These are phyloP conservation scores for Drosophila mercatorum DNA, from an alignment of 2,888 invertebrate genomes.

Conservation along the genomic window DNA sequence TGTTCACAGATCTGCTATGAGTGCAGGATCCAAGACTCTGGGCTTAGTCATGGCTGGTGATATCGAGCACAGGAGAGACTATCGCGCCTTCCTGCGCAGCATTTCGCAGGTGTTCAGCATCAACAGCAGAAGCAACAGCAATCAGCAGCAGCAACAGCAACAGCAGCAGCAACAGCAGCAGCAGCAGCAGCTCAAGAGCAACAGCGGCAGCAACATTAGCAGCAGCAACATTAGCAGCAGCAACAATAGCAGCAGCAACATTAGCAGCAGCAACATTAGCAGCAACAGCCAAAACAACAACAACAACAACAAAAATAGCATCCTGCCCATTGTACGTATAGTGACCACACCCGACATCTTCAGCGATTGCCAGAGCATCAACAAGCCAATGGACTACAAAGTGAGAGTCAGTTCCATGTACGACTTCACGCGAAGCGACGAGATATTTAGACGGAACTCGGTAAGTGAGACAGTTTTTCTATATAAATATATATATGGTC, in stretches of 20 bases:
- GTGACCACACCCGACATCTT: slow-evolving; percentile 14
- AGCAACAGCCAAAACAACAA: slow-evolving; percentile 15
- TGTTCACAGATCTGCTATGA: slow-evolving; percentile 25
- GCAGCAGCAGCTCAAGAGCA: slow-evolving; percentile 26
- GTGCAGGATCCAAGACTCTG: slow-evolving; percentile 27
- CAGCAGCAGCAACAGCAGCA: slow-evolving; percentile 26
- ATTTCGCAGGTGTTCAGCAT: slow-evolving; percentile 80
- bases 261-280: slow-evolving; percentile 22
- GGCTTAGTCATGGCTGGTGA: slow-evolving; percentile 61
- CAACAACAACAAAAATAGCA: slow-evolving; percentile 33
- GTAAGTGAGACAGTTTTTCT: slow-evolving; percentile 6
- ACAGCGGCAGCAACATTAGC: slow-evolving; percentile 25
- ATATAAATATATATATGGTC: no score
- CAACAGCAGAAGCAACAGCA: slow-evolving; percentile 44
- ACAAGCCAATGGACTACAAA: slow-evolving; percentile 9
- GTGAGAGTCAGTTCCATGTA: slow-evolving; percentile 54
- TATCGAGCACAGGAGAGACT: slow-evolving; percentile 63
- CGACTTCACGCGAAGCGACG: slow-evolving; percentile 31
- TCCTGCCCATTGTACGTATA: not conserved
- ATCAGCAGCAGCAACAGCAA: slow-evolving; percentile 1
- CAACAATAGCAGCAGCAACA: slow-evolving; percentile 29
- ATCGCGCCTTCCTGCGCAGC: slow-evolving; percentile 80
- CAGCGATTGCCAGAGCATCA: slow-evolving; percentile 32
- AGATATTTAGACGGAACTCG: slow-evolving; percentile 18
- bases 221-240: slow-evolving; percentile 28